Percentiles rank a stretch among this genome's conserved stretches.
These are phyloP conservation scores for Temnothorax unifasciatus DNA, from an alignment of 2,888 invertebrate genomes.

Conservation along the genomic window DNA sequence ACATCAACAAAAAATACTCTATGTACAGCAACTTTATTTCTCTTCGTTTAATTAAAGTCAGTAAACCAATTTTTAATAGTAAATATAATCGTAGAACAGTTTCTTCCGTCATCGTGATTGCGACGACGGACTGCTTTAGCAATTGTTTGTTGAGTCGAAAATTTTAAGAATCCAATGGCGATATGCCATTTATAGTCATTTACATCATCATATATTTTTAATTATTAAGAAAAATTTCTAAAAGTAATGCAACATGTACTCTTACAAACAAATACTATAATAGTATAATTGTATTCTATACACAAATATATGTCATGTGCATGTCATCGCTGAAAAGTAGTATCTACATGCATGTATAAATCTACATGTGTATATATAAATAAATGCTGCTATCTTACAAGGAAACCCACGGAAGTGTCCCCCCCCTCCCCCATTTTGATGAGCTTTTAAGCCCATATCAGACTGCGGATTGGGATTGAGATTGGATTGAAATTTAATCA, in stretches of 20 bases:
- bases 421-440: too few relatives aligned
- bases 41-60: conserved; percentile 75
- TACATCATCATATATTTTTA: not conserved
- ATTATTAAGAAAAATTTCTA: conserved; percentile 1
- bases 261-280: conserved; percentile 15
- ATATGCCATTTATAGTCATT: not conserved
- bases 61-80: conserved; percentile 72
- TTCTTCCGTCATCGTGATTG: conserved; percentile 59
- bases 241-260: not conserved
- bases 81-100: conserved; percentile 78
- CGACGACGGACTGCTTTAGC: conserved; percentile 31
- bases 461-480: too few relatives aligned
- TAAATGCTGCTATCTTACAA: conserved; percentile 1
- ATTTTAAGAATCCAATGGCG: conserved; percentile 82
- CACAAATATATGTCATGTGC: conserved; percentile 33
- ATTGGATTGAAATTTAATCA: too few relatives aligned
- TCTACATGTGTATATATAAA: conserved; percentile 2
- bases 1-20: conserved; percentile 83
- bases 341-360: conserved; percentile 77
- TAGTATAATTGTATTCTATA: not conserved
- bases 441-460: too few relatives aligned
- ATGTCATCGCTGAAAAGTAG: conserved; percentile 65
- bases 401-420: too few relatives aligned
- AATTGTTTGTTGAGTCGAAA: conserved; percentile 61
- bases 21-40: conserved; percentile 85